Evolutionary conservation across 2,797 vertebrate genomes (phyloP).

Genomic region (Enteromius treurensis): DNA sequence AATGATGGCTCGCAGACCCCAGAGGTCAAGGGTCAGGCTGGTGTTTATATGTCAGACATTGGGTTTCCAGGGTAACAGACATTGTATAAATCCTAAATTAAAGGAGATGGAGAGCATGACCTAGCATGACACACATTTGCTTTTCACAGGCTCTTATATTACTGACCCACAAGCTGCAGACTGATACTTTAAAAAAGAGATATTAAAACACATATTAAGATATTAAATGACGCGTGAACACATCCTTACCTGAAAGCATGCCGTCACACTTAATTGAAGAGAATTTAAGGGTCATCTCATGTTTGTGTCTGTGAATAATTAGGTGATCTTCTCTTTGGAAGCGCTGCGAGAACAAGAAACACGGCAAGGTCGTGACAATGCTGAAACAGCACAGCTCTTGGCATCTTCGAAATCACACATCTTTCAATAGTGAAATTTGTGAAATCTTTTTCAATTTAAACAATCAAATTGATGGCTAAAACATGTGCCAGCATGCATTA

Average conservation of each 20-base stretch:
- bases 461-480: not conserved
- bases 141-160: slow-evolving; percentile 29
- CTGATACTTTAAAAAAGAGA: not conserved
- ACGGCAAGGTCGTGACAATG: not conserved
- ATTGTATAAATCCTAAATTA: slow-evolving; percentile 37
- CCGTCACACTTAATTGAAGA: slow-evolving; percentile 91
- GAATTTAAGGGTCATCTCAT: slow-evolving; percentile 99
- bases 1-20: slow-evolving; percentile 57
- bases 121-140: slow-evolving; percentile 27
- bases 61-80: slow-evolving; percentile 57
- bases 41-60: slow-evolving; percentile 67
- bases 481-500: not conserved
- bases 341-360: slow-evolving; percentile 79
- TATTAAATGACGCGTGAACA: not conserved
- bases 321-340: slow-evolving; percentile 97
- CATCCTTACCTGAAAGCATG: slow-evolving; percentile 88
- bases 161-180: not conserved
- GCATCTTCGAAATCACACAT: not conserved
- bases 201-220: not conserved
- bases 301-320: slow-evolving; percentile 97
- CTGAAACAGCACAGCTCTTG: not conserved
- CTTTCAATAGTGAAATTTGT: not conserved
- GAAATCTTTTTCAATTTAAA: not conserved
- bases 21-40: slow-evolving; percentile 59
- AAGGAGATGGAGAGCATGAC: slow-evolving; percentile 37